Conservation (phyloP, 2,797 vertebrate species). For the Chaenodraco wilsoni region DNA sequence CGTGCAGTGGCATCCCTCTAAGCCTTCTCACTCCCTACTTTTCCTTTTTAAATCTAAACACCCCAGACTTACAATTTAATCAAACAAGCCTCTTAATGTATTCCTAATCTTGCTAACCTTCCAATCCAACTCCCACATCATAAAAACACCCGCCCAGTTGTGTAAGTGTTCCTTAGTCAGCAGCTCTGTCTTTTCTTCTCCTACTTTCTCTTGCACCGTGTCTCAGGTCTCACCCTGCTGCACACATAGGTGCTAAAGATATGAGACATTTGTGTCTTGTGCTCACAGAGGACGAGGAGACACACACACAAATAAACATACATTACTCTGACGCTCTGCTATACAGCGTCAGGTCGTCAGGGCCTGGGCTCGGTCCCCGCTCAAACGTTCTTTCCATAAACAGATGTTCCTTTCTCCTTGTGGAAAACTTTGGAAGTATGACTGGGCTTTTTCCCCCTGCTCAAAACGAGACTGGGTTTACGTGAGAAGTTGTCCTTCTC, state of each 20-base stretch:
- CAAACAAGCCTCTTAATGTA: constrained; percentile 16
- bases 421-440: constrained; percentile 54
- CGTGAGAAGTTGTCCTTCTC: constrained; percentile 32
- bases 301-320: not conserved
- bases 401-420: constrained; percentile 61
- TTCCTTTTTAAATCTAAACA: constrained; percentile 1
- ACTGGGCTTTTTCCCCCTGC: constrained; percentile 30
- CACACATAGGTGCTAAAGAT: constrained; percentile 58
- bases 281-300: constrained; percentile 6
- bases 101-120: constrained; percentile 44
- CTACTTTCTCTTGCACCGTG: constrained; percentile 17
- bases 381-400: constrained; percentile 55
- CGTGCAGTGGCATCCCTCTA: not conserved
- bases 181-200: constrained; percentile 16
- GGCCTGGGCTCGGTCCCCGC: constrained; percentile 12
- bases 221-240: constrained; percentile 55
- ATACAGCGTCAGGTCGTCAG: constrained; percentile 4
- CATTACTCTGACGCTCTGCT: constrained; percentile 18
- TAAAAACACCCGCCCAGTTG: constrained; percentile 49
- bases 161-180: constrained; percentile 58
- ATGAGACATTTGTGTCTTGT: constrained; percentile 53
- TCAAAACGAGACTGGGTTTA: constrained; percentile 38
- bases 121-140: constrained; percentile 51
- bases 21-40: not conserved
- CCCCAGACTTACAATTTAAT: constrained; percentile 1